These are phyloP conservation scores for Rhingia rostrata DNA, from an alignment of 2,888 invertebrate genomes.

Conservation along the genomic window DNA sequence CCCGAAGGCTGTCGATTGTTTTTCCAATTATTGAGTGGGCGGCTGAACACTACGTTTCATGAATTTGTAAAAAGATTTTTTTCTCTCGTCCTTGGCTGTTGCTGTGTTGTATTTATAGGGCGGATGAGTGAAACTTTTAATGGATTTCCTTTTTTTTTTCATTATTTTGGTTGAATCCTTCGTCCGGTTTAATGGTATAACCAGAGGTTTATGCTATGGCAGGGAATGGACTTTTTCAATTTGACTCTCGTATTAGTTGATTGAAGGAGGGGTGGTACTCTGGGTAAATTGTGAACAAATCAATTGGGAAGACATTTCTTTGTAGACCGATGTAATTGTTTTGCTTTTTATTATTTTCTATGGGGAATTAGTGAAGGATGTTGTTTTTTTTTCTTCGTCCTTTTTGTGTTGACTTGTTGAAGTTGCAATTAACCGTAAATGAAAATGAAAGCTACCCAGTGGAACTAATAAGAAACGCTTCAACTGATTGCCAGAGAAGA, in stretches of 20 bases:
- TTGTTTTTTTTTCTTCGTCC: conserved; percentile 29
- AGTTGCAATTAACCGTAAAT: conserved; percentile 68
- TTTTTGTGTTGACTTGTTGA: conserved; percentile 60
- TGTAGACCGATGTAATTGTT: conserved; percentile 66
- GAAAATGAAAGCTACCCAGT: conserved; percentile 47
- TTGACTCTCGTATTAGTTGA: conserved; percentile 53
- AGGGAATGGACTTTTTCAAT: conserved; percentile 69
- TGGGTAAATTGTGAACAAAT: conserved; percentile 58
- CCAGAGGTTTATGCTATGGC: conserved; percentile 39
- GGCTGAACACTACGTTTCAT: conserved; percentile 67
- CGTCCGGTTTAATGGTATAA: conserved; percentile 54
- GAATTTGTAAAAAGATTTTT: conserved; percentile 59
- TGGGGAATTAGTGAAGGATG: conserved; percentile 66
- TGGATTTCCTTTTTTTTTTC: conserved; percentile 63
- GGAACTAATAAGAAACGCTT: conserved; percentile 20
- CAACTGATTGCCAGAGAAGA: background rate
- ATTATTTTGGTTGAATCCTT: conserved; percentile 63
- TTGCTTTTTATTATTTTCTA: conserved; percentile 67
- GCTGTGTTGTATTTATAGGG: conserved; percentile 26
- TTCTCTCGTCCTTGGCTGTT: conserved; percentile 26
- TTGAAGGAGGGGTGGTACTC: background rate
- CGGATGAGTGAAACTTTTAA: conserved; percentile 71
- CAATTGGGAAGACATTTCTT: conserved; percentile 66
- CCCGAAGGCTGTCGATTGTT: conserved; percentile 58
- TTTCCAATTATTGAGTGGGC: conserved; percentile 72